Percentiles rank a stretch among this genome's conserved stretches.
These are phyloP conservation scores for Drosophila emarginata DNA, from an alignment of 2,888 invertebrate species.

Conservation along the genomic window DNA sequence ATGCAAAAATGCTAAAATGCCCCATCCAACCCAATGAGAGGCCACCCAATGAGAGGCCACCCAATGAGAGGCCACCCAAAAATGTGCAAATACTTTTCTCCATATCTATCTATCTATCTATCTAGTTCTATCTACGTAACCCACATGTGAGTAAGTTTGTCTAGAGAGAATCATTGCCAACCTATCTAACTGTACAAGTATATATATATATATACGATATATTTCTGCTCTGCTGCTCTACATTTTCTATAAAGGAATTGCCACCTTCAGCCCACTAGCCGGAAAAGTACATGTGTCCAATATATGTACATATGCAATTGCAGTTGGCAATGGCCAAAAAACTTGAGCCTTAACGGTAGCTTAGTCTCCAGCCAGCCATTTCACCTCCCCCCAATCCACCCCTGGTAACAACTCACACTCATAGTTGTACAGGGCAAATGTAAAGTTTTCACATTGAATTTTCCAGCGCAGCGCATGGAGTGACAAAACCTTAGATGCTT, in stretches of 20 bases:
- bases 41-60: background rate
- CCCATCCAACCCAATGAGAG: background rate
- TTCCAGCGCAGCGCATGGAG: conserved; percentile 65
- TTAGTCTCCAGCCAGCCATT: conserved; percentile 49
- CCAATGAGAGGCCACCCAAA: conserved; percentile 15
- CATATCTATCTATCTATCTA: background rate
- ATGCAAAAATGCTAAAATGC: background rate
- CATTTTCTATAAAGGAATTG: conserved; percentile 40
- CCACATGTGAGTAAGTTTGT: conserved; percentile 52
- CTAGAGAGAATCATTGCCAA: conserved; percentile 45
- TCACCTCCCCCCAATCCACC: conserved; percentile 14
- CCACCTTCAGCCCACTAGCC: conserved; percentile 13
- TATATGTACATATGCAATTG: conserved; percentile 59
- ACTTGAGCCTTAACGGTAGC: conserved; percentile 63
- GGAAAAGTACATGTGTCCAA: conserved; percentile 62
- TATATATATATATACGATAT: conserved; percentile 10
- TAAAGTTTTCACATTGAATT: conserved; percentile 76
- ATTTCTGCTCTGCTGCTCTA: conserved; percentile 56
- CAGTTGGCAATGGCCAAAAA: conserved; percentile 51
- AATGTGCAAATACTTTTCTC: conserved; percentile 61
- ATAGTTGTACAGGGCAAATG: conserved; percentile 44
- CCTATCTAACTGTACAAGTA: background rate
- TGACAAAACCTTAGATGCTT: conserved; percentile 54
- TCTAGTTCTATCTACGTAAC: background rate
- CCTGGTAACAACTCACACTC: conserved; percentile 16